Percentiles rank a stretch among this genome's conserved stretches.
Evolutionary conservation across 2,797 vertebrate species (phyloP).

Genomic region (Uromys caudimaculatus): DNA sequence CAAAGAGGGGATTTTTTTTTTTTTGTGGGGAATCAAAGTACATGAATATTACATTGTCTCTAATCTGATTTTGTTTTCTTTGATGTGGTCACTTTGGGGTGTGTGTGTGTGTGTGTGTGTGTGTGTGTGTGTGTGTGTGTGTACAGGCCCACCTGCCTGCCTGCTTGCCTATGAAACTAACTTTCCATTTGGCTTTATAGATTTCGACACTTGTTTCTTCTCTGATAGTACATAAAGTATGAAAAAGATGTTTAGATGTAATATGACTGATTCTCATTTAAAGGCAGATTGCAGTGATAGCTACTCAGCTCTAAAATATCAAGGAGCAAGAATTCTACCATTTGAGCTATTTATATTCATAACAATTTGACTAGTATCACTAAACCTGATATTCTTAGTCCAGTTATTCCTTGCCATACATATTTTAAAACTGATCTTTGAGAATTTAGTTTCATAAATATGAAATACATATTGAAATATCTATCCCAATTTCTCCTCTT

Average conservation of each 20-base stretch:
- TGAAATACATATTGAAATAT: not conserved
- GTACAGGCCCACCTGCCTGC: not conserved
- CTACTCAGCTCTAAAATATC: constrained; percentile 42
- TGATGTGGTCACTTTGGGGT: not conserved
- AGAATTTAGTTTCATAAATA: not conserved
- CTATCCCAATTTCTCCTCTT: not conserved
- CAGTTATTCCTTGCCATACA: not conserved
- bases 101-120: not conserved
- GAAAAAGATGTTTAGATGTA: constrained; percentile 20
- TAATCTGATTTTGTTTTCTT: constrained; percentile 47
- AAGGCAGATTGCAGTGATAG: constrained; percentile 23
- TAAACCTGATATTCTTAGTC: constrained; percentile 15
- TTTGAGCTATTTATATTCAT: constrained; percentile 61
- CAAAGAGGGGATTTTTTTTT: not conserved
- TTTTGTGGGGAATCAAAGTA: not conserved
- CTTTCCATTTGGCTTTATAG: constrained; percentile 4
- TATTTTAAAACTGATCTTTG: not conserved
- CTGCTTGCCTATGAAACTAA: not conserved
- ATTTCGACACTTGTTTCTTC: constrained; percentile 11
- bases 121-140: not conserved
- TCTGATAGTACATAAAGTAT: not conserved
- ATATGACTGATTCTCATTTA: constrained; percentile 1
- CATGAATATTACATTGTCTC: constrained; percentile 19
- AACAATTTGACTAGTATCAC: constrained; percentile 18
- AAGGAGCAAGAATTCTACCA: constrained; percentile 13